Conservation (phyloP, 2,888 invertebrate species). For the Aspidiotus rigidus region DNA sequence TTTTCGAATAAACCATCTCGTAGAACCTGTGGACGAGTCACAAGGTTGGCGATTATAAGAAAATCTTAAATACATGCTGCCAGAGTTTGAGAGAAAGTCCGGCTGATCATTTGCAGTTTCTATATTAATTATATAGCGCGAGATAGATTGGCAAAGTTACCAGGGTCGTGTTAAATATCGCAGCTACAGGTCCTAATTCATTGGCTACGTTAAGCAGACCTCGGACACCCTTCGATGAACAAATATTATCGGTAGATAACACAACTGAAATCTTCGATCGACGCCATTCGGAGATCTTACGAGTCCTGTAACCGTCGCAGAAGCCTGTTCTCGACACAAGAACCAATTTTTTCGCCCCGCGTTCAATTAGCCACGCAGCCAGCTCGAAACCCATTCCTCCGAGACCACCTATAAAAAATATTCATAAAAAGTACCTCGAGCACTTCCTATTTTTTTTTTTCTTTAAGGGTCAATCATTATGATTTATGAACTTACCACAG, state of each 20-base stretch:
- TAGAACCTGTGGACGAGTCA: conserved; percentile 26
- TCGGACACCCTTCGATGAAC: conserved; percentile 25
- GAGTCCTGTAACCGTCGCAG: conserved; percentile 34
- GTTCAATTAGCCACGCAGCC: conserved; percentile 33
- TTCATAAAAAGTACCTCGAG: no score
- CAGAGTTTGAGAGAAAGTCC: background rate
- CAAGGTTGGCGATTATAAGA: no score
- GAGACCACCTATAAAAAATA: conserved; percentile 34
- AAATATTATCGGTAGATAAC: conserved; percentile 34
- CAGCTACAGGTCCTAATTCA: conserved; percentile 29
- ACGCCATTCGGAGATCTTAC: conserved; percentile 31
- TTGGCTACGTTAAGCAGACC: conserved; percentile 38
- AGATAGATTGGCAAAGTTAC: conserved; percentile 10
- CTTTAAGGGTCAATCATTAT: no score
- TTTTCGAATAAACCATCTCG: conserved; percentile 35
- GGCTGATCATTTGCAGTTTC: no score
- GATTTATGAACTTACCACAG: conserved; percentile 13
- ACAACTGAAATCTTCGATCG: conserved; percentile 19
- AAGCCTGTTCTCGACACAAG: conserved; percentile 35
- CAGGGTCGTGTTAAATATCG: conserved; percentile 35
- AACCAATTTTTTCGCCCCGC: conserved; percentile 34
- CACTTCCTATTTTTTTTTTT: no score
- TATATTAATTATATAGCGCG: background rate
- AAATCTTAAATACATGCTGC: background rate
- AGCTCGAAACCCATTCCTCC: conserved; percentile 37